A percentile compares a stretch with the other conserved stretches of the same genome.
Evolutionary conservation across 2,888 invertebrate genomes (phyloP).

Genomic region (Loripinus fragilis): DNA sequence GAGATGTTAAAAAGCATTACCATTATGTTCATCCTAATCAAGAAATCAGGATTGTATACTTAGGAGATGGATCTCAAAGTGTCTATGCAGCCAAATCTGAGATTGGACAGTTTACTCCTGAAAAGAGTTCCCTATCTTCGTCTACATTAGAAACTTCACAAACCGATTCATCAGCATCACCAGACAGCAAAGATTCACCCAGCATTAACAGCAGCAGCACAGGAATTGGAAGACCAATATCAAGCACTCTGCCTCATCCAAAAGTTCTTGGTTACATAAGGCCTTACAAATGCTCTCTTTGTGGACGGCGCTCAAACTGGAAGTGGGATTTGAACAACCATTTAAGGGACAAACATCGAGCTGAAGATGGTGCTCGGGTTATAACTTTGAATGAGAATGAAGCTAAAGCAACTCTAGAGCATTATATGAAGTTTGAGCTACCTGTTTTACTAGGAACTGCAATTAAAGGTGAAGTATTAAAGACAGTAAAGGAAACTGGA

Average conservation of each 20-base stretch:
- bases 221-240: conserved; percentile 37
- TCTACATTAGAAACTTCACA: background rate
- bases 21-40: conserved; percentile 76
- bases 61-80: conserved; percentile 67
- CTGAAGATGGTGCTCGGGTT: conserved; percentile 62
- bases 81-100: conserved; percentile 43
- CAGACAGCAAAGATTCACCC: background rate
- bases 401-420: conserved; percentile 76
- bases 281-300: conserved; percentile 97
- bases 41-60: conserved; percentile 72
- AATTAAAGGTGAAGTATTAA: conserved; percentile 21
- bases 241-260: conserved; percentile 40
- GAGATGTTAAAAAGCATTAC: conserved; percentile 78
- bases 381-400: conserved; percentile 78
- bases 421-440: conserved; percentile 54
- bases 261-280: conserved; percentile 75
- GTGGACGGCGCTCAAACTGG: conserved; percentile 98
- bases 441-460: conserved; percentile 41
- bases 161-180: background rate
- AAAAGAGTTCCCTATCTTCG: background rate
- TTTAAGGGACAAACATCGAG: conserved; percentile 85
- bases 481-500: conserved; percentile 15
- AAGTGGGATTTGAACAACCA: conserved; percentile 99
- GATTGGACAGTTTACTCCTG: conserved; percentile 14
- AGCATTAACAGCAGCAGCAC: background rate